phyloP scores from a whole-genome alignment of 2,888 invertebrate species.

The Nephrotoma appendiculata region DNA sequence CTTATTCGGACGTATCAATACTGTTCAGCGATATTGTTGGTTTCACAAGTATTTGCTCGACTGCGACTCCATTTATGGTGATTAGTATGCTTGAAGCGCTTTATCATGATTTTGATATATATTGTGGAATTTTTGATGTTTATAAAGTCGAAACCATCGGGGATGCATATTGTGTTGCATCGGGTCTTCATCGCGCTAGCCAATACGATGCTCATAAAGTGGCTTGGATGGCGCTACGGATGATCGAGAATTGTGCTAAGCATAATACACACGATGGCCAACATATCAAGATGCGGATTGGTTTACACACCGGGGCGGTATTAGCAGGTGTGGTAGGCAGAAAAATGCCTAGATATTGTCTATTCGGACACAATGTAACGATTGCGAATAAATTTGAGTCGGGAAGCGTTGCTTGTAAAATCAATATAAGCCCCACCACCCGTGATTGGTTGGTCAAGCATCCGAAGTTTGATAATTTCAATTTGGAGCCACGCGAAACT shows the following conservation, averaged over 20 bases:
- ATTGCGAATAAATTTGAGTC: constrained; percentile 94
- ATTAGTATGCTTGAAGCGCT: constrained; percentile 87
- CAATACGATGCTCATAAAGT: constrained; percentile 86
- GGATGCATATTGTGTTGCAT: constrained; percentile 91
- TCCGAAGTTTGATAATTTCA: constrained; percentile 47
- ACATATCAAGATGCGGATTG: constrained; percentile 91
- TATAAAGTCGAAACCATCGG: constrained; percentile 97
- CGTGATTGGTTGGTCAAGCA: constrained; percentile 61
- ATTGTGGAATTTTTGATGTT: constrained; percentile 83
- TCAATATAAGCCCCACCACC: constrained; percentile 89
- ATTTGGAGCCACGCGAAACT: constrained; percentile 58
- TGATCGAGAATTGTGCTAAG: constrained; percentile 79
- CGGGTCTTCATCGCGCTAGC: constrained; percentile 75
- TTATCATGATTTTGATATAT: constrained; percentile 86
- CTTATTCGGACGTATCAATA: constrained; percentile 88
- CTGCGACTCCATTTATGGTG: constrained; percentile 90
- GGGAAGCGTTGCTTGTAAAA: constrained; percentile 75
- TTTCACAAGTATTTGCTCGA: constrained; percentile 90
- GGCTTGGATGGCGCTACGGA: constrained; percentile 91
- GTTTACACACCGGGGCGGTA: constrained; percentile 85
- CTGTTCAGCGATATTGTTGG: constrained; percentile 93
- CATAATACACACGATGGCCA: constrained; percentile 86
- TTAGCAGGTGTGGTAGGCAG: constrained; percentile 89
- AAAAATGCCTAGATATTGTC: constrained; percentile 68
- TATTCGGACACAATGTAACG: constrained; percentile 91